Evolutionary conservation across 2,888 invertebrate species (phyloP), one percentile per base, ranked within the genome.

Genomic region (Drosophila borealis): DNA sequence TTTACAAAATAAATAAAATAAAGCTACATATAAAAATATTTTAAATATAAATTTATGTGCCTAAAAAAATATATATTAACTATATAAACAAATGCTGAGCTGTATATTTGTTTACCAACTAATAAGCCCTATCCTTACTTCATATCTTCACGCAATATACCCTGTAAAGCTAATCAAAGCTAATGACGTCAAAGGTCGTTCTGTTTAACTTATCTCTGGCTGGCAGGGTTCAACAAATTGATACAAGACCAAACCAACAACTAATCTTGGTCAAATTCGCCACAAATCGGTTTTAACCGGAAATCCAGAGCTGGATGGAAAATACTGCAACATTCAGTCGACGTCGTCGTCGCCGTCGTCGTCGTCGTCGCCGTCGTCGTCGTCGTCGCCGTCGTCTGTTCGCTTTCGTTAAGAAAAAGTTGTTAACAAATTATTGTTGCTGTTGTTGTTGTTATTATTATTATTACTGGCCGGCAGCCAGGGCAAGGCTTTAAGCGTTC

Each of bases 401-500:
- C 62, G 81, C 80, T 77, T 79, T 81, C 73, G 80, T 83, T 74
- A 72, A 84, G 78, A 88, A 87, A 86, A 81, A 77, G 79, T 81
- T 79, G 78, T 84, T 82, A 87, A 85, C 75, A 82, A 75, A 56
- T 72, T 78, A 65, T 63, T 76, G 68, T 53, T 66, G 66, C 48
- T 70, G 64, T 60, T 54, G 54, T 62, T 72, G 69, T 61, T 77
- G 54, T 61, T 69, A 66, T 71, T 78, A 36, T 60, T 72, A 33
- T 60, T 70, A 45, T 53, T 54, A 56, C 44, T 74, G 57, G 73
- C 61, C 66, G 60, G 59, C 67, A 60, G 74, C 66, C 70, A 76
- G 76, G 57, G 74, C 49, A 76, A 89, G 86, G 90, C 89, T 90
- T 89, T 86, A 84, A 89, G 84, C 84, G 80, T 65, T 80, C 70